These are phyloP conservation scores for Todus mexicanus DNA, from an alignment of 2,797 vertebrate species.

Conservation along the genomic window DNA sequence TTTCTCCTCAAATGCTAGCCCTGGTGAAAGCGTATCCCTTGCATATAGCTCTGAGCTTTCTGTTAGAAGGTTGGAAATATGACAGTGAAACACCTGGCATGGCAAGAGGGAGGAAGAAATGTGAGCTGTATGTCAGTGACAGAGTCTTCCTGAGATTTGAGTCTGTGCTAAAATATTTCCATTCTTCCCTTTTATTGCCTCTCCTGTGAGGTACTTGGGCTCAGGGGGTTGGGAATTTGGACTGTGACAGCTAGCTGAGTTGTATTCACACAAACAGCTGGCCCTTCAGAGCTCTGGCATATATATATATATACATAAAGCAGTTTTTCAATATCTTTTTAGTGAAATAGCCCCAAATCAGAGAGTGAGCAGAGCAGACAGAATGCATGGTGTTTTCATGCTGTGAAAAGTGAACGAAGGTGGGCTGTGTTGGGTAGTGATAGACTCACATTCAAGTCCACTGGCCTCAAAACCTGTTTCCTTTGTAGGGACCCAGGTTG, in stretches of 20 bases:
- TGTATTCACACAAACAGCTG: background rate
- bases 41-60: background rate
- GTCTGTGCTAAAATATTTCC: background rate
- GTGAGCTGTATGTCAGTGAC: background rate
- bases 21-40: background rate
- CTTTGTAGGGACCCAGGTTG: background rate
- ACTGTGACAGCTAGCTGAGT: background rate
- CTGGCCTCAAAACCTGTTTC: background rate
- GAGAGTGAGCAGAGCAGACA: background rate
- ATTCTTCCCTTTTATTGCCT: background rate
- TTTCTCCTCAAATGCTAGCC: background rate
- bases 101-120: background rate
- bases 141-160: background rate
- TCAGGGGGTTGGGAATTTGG: background rate
- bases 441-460: rapidly evolving
- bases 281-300: background rate
- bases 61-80: background rate
- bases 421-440: background rate
- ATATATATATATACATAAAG: too few species aligned
- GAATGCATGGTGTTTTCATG: background rate
- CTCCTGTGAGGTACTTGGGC: background rate
- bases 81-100: background rate
- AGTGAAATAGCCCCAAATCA: background rate
- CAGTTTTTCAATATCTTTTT: background rate
- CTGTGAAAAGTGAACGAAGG: background rate